Evolutionary conservation across 2,113 vertebrate genomes (phyloP).

Genomic region (Phalacrocorax aristotelis): DNA sequence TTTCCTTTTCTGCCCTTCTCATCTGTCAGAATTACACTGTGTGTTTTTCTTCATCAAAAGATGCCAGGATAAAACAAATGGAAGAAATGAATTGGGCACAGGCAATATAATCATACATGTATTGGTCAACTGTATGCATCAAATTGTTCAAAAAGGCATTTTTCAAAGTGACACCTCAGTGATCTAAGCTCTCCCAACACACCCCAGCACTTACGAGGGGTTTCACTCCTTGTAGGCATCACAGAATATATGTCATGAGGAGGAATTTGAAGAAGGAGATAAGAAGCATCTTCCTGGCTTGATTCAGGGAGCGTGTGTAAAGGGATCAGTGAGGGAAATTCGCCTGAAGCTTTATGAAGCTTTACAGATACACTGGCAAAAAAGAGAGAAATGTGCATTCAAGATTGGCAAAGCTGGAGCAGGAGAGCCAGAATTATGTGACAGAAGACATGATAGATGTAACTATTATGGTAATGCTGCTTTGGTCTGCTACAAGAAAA

Average conservation of each 20-base stretch:
- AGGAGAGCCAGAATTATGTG: conserved; percentile 5
- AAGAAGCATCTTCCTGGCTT: conserved; percentile 5
- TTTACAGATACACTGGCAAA: conserved; percentile 3
- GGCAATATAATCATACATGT: neutral
- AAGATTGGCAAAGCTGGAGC: neutral
- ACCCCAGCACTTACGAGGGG: neutral
- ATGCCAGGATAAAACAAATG: neutral
- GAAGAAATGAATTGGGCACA: neutral
- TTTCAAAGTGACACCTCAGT: neutral
- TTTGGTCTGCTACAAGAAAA: conserved; percentile 40
- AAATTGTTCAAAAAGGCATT: neutral
- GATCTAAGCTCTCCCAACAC: neutral
- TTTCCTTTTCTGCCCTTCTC: neutral
- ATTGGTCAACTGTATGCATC: neutral
- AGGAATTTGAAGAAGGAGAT: neutral
- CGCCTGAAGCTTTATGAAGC: conserved; percentile 1
- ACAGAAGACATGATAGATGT: conserved; percentile 23
- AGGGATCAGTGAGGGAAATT: neutral
- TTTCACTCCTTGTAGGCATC: neutral
- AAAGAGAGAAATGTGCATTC: conserved; percentile 20
- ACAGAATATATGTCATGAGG: neutral
- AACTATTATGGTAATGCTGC: conserved; percentile 45
- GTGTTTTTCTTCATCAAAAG: neutral
- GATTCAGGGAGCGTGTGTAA: neutral
- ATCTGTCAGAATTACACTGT: neutral